Base-by-base conservation (phyloP, 2,888 invertebrate genomes). In the Dioctria rufipes region DNA sequence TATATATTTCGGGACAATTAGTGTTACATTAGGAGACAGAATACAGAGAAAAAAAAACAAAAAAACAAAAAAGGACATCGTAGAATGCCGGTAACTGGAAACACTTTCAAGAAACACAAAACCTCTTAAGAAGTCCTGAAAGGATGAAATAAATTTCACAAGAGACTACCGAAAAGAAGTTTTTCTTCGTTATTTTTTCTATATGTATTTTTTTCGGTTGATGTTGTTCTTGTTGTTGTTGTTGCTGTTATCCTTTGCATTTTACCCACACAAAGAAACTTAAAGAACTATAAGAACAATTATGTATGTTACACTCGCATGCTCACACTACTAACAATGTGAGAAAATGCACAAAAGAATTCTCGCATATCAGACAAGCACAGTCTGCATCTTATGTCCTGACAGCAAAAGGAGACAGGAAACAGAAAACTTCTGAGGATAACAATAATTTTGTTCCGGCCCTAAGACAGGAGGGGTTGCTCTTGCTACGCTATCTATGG, bases 351-450 rank as follows among this genome's bases (percentile, higher is more conserved):
- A 75, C 43, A 75, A 75, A 75, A 25, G 60, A 51, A 43, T 43
- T n/a, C 5, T 75, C 43, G 40, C 63, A 65, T 61, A 61, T 63
- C 42, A 60, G 9, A 43, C 61, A 39, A 51, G 5, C 9, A 65
- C 40, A 78, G 49, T 65, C 49, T 63, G 51, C 78, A 46, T 78
- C 78, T 65, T 65, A 51, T 78, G 65, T 65, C 65, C 51, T 78
- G 49, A 65, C 63, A 61, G 39, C 46, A 37, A 78, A 78, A 78
- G 78, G 65, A 58, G 78, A 65, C 78, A 63, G 49, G 78, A 78
- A 78, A 78, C 78, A 78, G 78, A 78, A 78, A 78, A 78, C 63
- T 71, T 65, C 51, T 51, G 40, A 65, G 49, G 51, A 78, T 63
- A 65, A 78, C 78, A 78, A 63, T 63, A 77, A 78, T 78, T 78